Evolutionary conservation across 1,140 invertebrate genomes (phyloP), one percentile per base, ranked within the genome.

Genomic region (Matsumurasca onukii): DNA sequence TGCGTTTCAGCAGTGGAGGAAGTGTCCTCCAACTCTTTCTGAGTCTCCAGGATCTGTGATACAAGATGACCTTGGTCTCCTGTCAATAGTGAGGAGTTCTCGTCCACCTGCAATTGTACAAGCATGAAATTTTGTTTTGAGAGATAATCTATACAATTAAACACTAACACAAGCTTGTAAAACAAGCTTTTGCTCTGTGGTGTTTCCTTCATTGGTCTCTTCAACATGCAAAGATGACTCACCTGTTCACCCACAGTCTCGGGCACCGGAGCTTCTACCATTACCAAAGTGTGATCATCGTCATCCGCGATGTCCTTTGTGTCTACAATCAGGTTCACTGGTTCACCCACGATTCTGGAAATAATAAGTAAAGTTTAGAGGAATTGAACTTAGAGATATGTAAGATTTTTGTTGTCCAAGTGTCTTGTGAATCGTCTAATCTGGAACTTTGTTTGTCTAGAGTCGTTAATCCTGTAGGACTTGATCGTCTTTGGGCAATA

Each of bases 41-140:
- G 86, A 0, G 91, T 91, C 75, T 92, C 87, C 51, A 93, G 79
- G 76, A 93, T 93, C 78, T 92, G 90, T 70, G 89, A 88, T 0
- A 93, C 91, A 27, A 93, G 77, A 75, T 90, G 88, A 2, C 91
- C 90, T 75, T 89, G 87, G 70, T 86, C 79, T 22, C 34, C 52
- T 22, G 20, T 57, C 5, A 20, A 57, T 5, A 5, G 13, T 57
- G 5, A 57, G 5, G 52, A 57, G 17, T 17, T 9, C 52, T 57
- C 5, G 52, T 9, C 22, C n/a, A 68, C 68, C 51, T 64, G 51
- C 80, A 78, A 51, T 80, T 75, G 1, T 3, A 39, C 45, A 34
- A 45, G n/a, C n/a, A n/a, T n/a, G n/a, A n/a, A n/a, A n/a, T n/a
- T n/a, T n/a, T n/a, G n/a, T n/a, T n/a, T n/a, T n/a, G n/a, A n/a